Base-by-base conservation (phyloP, 1,140 invertebrate species). In the Adoxophyes honmai region DNA sequence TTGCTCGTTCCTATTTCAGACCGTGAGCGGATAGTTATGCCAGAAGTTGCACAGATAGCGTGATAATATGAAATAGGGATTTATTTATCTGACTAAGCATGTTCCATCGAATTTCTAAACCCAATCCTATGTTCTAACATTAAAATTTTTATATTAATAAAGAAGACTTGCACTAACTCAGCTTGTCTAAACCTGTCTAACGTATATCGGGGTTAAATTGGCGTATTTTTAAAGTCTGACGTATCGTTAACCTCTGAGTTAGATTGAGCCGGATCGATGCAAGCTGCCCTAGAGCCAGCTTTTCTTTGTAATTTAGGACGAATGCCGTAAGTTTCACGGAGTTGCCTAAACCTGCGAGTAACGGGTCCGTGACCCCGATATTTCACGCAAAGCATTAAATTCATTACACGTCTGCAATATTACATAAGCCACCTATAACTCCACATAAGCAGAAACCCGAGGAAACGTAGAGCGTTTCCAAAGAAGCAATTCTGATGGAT, bases 401-500 rank as follows among this genome's bases (percentile, higher is more conserved):
- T 48, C 42, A 28, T 48, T 48, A 48, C 42, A 18, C 18, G 21
- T 48, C 42, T 13, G 42, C 18, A 18, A 13, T 48, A 48, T 48
- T 48, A 48, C 18, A 48, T 48, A 48, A 44, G 18, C 18, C 38
- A 16, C 38, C 42, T 28, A 44, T 28, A 42, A 42, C 15, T 42
- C 38, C 38, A 52, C 42, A 21, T 52, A 36, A 52, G 28, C 37
- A 42, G 13, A 28, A 33, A 38, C 54, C 36, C 13, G 52, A 58
- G 52, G 28, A 42, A 57, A 37, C 16, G 51, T 57, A 53, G 53
- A 35, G 34, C 35, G 11, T 44, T 42, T 35, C 39, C 56, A 15
- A 61, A 55, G 57, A 64, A 62, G 58, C 64, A 66, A 67, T 66
- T 57, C 28, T 60, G 52, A 66, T 66, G 67, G 70, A 73, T 48